Evolutionary conservation across 1,140 invertebrate genomes (phyloP), one percentile per base, ranked within the genome.

Genomic region (Drosophila quadrilineata): DNA sequence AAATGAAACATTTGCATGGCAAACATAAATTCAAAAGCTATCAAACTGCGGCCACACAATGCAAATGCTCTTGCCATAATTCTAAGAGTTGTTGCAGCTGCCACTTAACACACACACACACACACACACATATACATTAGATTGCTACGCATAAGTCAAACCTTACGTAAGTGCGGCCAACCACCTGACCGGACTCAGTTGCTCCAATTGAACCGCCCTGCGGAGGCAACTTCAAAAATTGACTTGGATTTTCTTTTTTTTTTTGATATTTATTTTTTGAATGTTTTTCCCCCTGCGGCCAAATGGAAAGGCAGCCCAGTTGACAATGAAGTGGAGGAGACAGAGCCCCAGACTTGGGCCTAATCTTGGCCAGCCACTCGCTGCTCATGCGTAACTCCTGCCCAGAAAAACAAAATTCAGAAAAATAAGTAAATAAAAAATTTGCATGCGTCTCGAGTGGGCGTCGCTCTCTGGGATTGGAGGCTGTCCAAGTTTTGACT

Each of bases 221-320:
- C 54, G 46, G 52, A 40, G n/a, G 45, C 49, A 45, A 22, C 41
- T 17, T 29, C 33, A 35, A 45, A 46, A 58, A 70, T 43, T 33
- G 31, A 46, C 41, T 64, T n/a, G n/a, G n/a, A n/a, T n/a, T n/a
- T n/a, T n/a, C n/a, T n/a, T n/a, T n/a, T n/a, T n/a, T n/a, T n/a
- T n/a, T n/a, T n/a, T n/a, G n/a, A n/a, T n/a, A n/a, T n/a, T n/a
- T n/a, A n/a, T n/a, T n/a, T n/a, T n/a, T n/a, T n/a, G n/a, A n/a
- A n/a, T n/a, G n/a, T n/a, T n/a, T 28, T 17, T 48, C 65, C 17
- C 35, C 21, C 60, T 62, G 45, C 24, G 46, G 40, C 43, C 38
- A 35, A 36, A 82, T 43, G 72, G 58, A 77, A 80, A 80, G 84
- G 76, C 76, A 70, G 14, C 8, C 41, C 53, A 48, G 38, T 48